phyloP scores from a whole-genome alignment of 2,888 invertebrate genomes.

The Myopa testacea region DNA sequence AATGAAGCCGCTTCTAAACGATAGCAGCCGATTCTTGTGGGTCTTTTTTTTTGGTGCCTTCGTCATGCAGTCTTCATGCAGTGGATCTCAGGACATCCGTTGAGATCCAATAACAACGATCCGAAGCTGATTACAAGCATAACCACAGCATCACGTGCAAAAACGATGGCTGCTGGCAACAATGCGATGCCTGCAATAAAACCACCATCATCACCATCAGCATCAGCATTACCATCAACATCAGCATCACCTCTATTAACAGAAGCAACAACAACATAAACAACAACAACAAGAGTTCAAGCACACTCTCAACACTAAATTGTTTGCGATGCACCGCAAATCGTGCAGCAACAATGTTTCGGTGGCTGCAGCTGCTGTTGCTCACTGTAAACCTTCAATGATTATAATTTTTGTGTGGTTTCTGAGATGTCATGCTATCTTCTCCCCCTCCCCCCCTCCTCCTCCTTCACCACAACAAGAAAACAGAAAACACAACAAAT shows the following conservation, averaged over 20 bases:
- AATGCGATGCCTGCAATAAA: constrained; percentile 29
- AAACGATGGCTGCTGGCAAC: constrained; percentile 11
- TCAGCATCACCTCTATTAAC: constrained; percentile 8
- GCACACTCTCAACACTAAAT: constrained; percentile 22
- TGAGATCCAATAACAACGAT: too few relatives aligned
- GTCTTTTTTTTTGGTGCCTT: too few relatives aligned
- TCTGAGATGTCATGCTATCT: constrained; percentile 20
- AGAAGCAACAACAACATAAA: constrained; percentile 29
- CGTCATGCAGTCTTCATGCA: too few relatives aligned
- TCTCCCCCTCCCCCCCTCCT: not conserved
- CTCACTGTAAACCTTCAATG: constrained; percentile 28
- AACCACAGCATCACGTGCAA: constrained; percentile 22
- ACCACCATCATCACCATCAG: constrained; percentile 8
- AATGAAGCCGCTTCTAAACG: too few relatives aligned
- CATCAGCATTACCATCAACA: constrained; percentile 11
- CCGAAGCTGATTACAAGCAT: constrained; percentile 12
- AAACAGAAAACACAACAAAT: constrained; percentile 8
- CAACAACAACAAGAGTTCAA: constrained; percentile 25
- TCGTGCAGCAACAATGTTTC: constrained; percentile 24
- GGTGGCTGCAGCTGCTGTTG: constrained; percentile 26
- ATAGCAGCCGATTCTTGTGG: too few relatives aligned
- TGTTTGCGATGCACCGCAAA: constrained; percentile 26
- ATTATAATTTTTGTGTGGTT: constrained; percentile 21
- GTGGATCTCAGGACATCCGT: too few relatives aligned
- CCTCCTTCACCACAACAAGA: not conserved